A percentile compares a stretch with the other conserved stretches of the same genome.
Evolutionary conservation across 2,888 invertebrate species (phyloP).

Genomic region (Eumacrocentrus americanus): DNA sequence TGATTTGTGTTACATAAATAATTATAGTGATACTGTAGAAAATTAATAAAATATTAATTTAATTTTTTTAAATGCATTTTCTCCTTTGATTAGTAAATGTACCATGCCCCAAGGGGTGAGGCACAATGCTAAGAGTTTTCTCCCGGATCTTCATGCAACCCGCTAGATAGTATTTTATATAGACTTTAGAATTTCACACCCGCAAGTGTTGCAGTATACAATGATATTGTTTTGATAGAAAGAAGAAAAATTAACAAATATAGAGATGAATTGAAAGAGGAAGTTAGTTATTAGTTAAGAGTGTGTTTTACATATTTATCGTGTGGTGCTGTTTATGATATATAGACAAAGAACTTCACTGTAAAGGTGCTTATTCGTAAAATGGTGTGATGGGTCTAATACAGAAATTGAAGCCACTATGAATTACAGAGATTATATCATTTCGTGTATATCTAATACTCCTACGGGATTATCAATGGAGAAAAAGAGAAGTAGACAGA

Average conservation of each 20-base stretch:
- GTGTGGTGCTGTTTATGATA: slow-evolving; percentile 40
- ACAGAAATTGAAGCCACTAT: slow-evolving; percentile 37
- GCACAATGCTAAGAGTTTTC: slow-evolving; percentile 43
- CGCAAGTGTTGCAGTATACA: slow-evolving; percentile 9
- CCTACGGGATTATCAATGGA: slow-evolving; percentile 22
- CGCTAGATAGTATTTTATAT: slow-evolving; percentile 35
- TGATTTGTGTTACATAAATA: background rate
- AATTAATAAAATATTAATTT: background rate
- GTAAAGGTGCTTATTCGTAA: slow-evolving; percentile 36
- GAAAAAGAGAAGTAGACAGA: slow-evolving; percentile 2
- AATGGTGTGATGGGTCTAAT: slow-evolving; percentile 32
- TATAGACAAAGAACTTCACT: slow-evolving; percentile 36
- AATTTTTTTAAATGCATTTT: no score
- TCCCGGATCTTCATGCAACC: slow-evolving; percentile 50
- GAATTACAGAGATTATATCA: slow-evolving; percentile 24
- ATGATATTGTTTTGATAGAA: background rate
- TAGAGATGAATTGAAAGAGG: background rate
- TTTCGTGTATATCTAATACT: slow-evolving; percentile 18
- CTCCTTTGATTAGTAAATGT: slow-evolving; percentile 11
- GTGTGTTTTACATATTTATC: slow-evolving; percentile 15
- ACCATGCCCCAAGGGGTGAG: slow-evolving; percentile 40
- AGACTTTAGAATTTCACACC: slow-evolving; percentile 8
- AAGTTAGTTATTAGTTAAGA: slow-evolving; percentile 1
- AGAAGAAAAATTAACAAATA: background rate
- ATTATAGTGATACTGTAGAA: background rate